Base-by-base conservation (phyloP, 2,888 invertebrate species). In the Scaptomyza polygonia region DNA sequence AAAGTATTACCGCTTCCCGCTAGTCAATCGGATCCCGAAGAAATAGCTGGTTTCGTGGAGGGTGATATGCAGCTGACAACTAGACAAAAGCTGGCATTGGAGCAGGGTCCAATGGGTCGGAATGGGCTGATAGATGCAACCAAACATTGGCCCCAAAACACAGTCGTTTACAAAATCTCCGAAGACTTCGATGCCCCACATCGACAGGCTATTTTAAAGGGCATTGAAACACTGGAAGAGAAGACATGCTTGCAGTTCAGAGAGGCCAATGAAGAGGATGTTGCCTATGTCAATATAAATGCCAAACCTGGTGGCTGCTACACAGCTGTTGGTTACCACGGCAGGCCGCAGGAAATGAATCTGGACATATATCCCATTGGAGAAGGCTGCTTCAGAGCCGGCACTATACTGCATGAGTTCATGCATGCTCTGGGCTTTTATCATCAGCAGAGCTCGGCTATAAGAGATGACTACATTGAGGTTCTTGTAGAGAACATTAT, bases 391-490 rank as follows among this genome's bases (percentile, higher is more conserved):
- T 91, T 92, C 45, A 79, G 90, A 0, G 48, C 80, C 4, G 91
- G 89, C 5, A 96, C 96, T 0, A 93, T 95, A 0, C 90, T 95
- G 8, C 96, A 97, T 81, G 96, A 97, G 89, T 91, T 96, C 62
- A 94, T 96, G 92, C 96, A 97, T 86, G 95, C 95, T 0, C 84
- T 95, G 7, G 96, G 96, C 2, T 96, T 96, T 90, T 93, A 95
- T 89, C 96, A 97, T 89, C 95, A 96, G 81, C 96, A 97, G 90
- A 96, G 95, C 80, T 93, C 96, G 1, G 93, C 93, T 0, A 95
- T 96, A 79, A 92, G 96, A 0, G 96, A 96, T 85, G 93, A 94
- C 52, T 95, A 92, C 78, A 94, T 95, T 0, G 89, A 87, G 0
- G 93, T 96, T 18, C 89, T 93, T 4, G 70, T 78, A 11, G 89